Percentiles rank a stretch among this genome's conserved stretches.
Evolutionary conservation across 2,113 vertebrate species (phyloP).

Genomic region (Galemys pyrenaicus): DNA sequence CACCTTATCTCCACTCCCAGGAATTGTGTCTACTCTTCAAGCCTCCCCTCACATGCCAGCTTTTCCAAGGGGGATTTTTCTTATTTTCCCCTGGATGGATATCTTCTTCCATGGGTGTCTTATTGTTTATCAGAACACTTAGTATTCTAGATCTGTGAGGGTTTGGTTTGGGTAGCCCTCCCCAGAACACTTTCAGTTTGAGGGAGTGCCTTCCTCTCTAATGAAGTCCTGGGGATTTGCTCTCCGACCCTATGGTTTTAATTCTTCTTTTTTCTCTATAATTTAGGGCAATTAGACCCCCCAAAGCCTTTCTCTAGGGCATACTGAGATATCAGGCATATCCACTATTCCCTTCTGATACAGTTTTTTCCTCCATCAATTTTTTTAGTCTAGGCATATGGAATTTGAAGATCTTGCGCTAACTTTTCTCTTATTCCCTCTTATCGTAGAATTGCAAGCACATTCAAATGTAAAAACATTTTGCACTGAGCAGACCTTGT

Average conservation of each 20-base stretch:
- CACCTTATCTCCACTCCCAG: background rate
- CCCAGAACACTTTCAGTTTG: background rate
- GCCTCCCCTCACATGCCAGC: background rate
- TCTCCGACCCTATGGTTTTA: background rate
- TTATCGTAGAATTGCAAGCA: background rate
- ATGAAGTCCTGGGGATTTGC: background rate
- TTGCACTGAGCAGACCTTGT: background rate
- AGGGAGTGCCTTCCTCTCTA: background rate
- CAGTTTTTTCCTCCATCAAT: background rate
- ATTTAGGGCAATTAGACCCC: background rate
- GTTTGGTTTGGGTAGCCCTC: background rate
- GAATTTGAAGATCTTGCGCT: background rate
- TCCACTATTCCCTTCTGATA: background rate
- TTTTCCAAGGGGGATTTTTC: background rate
- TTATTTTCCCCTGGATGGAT: background rate
- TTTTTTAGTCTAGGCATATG: background rate
- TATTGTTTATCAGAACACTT: background rate
- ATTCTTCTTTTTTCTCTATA: constrained; percentile 5
- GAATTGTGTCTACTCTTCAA: background rate
- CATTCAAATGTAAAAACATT: background rate
- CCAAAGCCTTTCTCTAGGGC: background rate
- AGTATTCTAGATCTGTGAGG: background rate
- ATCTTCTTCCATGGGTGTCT: background rate
- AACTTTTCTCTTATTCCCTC: background rate
- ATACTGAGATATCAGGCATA: background rate